phyloP scores from a whole-genome alignment of 1,140 invertebrate species.

The Hylyphantes graminicola region DNA sequence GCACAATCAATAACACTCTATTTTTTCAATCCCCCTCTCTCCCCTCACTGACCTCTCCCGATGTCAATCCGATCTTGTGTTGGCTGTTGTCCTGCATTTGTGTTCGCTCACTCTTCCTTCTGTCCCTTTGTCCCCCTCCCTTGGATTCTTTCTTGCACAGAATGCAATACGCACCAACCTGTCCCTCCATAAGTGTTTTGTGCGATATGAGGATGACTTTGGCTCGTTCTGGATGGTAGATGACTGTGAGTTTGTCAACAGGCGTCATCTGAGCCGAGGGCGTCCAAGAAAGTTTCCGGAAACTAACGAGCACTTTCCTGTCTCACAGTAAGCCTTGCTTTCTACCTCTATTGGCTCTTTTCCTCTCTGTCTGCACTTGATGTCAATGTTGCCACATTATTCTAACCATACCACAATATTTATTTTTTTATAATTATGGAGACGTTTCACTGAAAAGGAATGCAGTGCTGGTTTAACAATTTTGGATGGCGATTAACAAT shows the following conservation, averaged over 20 bases:
- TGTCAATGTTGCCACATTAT: constrained; percentile 8
- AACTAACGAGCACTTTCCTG: constrained; percentile 78
- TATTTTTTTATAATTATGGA: no score
- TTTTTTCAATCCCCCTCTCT: constrained; percentile 51
- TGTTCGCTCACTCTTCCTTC: constrained; percentile 41
- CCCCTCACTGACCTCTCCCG: constrained; percentile 39
- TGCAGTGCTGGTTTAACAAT: no score
- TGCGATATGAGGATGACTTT: constrained; percentile 98
- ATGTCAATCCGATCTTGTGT: constrained; percentile 40
- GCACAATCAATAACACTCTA: constrained; percentile 55
- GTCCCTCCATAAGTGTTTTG: constrained; percentile 99
- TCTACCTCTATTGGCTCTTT: constrained; percentile 53
- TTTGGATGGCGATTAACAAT: no score
- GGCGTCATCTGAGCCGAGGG: constrained; percentile 93
- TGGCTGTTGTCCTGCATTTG: constrained; percentile 56
- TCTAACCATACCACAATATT: background rate
- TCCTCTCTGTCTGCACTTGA: constrained; percentile 54
- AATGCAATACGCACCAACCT: constrained; percentile 99
- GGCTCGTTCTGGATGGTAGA: constrained; percentile 99
- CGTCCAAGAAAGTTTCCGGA: constrained; percentile 93
- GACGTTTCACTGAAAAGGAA: no score
- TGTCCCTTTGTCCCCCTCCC: constrained; percentile 67
- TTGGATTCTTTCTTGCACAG: constrained; percentile 75
- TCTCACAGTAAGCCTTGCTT: constrained; percentile 77
- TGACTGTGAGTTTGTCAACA: constrained; percentile 96